Percentiles rank a stretch among this genome's conserved stretches.
Evolutionary conservation across 2,113 vertebrate genomes (phyloP).

Genomic region (Sinocyclocheilus anshuiensis): DNA sequence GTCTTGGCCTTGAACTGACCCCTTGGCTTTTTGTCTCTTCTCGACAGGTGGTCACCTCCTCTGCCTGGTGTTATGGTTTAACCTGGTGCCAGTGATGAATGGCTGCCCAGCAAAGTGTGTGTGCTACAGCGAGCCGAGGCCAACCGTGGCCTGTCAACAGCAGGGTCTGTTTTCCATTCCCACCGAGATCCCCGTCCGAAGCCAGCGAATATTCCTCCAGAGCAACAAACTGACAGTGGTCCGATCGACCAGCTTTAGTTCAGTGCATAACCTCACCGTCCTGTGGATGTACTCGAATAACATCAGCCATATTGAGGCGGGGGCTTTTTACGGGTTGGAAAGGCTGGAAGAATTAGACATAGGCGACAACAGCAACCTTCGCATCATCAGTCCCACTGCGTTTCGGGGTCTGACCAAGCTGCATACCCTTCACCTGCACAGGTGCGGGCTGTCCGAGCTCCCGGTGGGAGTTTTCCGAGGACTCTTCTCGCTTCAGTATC

Average conservation of each 20-base stretch:
- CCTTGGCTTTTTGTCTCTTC: constrained; percentile 53
- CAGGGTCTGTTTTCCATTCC: constrained; percentile 91
- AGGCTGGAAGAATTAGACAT: constrained; percentile 95
- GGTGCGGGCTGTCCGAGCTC: constrained; percentile 91
- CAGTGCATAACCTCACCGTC: constrained; percentile 91
- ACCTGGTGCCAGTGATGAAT: constrained; percentile 79
- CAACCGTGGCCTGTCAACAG: constrained; percentile 95
- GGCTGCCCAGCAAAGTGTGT: constrained; percentile 92
- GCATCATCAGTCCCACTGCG: constrained; percentile 84
- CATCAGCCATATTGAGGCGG: constrained; percentile 88
- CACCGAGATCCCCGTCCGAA: constrained; percentile 86
- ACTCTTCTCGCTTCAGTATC: constrained; percentile 92
- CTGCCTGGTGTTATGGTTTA: constrained; percentile 90
- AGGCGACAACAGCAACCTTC: constrained; percentile 91
- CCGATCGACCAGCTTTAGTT: constrained; percentile 88
- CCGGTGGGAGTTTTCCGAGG: constrained; percentile 88
- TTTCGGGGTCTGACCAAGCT: constrained; percentile 90
- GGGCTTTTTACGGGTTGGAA: constrained; percentile 87
- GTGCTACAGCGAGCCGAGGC: constrained; percentile 93
- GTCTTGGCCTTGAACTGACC: constrained; percentile 41
- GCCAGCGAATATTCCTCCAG: constrained; percentile 95
- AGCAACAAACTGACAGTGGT: constrained; percentile 90
- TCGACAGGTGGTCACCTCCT: constrained; percentile 87
- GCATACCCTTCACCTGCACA: constrained; percentile 92
- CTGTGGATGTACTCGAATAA: constrained; percentile 97